phyloP scores from a whole-genome alignment of 2,113 vertebrate genomes.

The Oncorhynchus clarkii region DNA sequence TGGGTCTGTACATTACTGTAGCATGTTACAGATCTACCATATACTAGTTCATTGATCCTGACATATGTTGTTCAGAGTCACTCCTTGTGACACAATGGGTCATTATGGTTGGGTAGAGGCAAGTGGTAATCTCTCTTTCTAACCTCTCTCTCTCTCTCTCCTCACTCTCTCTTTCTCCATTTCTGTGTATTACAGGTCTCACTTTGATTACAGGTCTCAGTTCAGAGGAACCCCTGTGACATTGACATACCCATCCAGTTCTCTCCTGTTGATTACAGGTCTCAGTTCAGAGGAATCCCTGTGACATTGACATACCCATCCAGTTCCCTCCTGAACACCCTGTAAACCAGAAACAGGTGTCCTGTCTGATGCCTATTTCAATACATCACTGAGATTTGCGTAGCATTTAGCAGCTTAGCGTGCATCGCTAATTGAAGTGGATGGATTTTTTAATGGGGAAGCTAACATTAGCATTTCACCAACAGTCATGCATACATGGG shows the following conservation, averaged over 20 bases:
- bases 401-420: slow-evolving; percentile 6
- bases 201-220: neutral
- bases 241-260: slow-evolving; percentile 2
- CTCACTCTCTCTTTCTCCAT: neutral
- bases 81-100: neutral
- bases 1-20: neutral
- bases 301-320: slow-evolving; percentile 7
- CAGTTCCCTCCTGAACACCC: neutral
- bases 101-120: neutral
- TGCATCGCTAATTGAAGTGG: slow-evolving; percentile 6
- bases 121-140: neutral
- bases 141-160: too few relatives aligned
- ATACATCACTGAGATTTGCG: neutral
- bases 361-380: slow-evolving; percentile 8
- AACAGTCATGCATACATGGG: neutral
- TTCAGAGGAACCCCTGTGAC: neutral
- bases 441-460: slow-evolving; percentile 1
- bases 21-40: neutral
- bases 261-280: neutral
- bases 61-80: neutral
- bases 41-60: neutral
- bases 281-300: neutral
- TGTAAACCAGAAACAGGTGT: slow-evolving; percentile 33
- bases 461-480: slow-evolving; percentile 1
- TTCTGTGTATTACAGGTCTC: neutral